Conservation (phyloP, 2,113 vertebrate genomes). For the Triplophysa rosa region DNA sequence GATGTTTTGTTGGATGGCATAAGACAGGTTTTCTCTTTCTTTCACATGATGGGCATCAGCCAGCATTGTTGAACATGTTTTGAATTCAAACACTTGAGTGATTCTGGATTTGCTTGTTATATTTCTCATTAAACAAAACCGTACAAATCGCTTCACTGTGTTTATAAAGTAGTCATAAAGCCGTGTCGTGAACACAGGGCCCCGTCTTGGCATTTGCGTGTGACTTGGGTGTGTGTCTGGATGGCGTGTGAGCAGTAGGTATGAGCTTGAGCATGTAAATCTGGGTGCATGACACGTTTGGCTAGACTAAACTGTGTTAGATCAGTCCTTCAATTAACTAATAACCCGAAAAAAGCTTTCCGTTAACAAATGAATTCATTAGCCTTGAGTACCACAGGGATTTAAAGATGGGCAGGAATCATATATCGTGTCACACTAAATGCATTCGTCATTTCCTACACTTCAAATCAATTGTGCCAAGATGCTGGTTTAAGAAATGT, state of each 20-base stretch:
- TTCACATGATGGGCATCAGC: not conserved
- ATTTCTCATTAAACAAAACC: not conserved
- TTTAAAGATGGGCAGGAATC: not conserved
- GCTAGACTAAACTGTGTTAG: not conserved
- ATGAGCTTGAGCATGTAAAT: not conserved
- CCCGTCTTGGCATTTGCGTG: not conserved
- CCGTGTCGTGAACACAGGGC: not conserved
- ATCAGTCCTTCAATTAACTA: constrained; percentile 1
- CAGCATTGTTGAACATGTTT: not conserved
- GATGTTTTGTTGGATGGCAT: too few relatives aligned
- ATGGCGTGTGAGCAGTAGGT: not conserved
- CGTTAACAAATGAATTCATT: constrained; percentile 11
- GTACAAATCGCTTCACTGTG: not conserved
- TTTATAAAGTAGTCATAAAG: not conserved
- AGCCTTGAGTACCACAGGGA: not conserved
- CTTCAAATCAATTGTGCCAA: constrained; percentile 21
- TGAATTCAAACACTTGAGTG: not conserved
- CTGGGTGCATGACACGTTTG: not conserved
- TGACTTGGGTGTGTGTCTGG: not conserved
- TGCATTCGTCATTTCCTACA: not conserved
- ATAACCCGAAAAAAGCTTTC: not conserved
- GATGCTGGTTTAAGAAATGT: not conserved
- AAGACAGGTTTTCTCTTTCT: too few relatives aligned
- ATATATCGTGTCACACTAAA: constrained; percentile 3
- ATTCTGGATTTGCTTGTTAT: not conserved